Conservation (phyloP, 2,888 invertebrate genomes). For the Hylaea fasciaria region DNA sequence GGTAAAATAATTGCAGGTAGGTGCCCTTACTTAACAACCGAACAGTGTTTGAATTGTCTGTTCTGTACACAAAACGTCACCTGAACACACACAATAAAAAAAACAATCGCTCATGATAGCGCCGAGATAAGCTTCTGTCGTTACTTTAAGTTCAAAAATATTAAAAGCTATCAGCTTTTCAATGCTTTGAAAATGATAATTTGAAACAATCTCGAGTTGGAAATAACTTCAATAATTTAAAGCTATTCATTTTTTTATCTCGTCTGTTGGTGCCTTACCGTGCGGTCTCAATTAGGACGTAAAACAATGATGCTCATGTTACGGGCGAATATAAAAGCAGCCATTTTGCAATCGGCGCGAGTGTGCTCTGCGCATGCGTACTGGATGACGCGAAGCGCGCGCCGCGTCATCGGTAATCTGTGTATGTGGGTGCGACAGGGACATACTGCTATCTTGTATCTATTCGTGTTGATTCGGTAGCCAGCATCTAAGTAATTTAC, state of each 20-base stretch:
- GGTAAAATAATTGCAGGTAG: slow-evolving; percentile 27
- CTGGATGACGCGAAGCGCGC: slow-evolving; percentile 47
- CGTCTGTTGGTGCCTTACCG: slow-evolving; percentile 3
- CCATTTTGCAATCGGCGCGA: slow-evolving; percentile 64
- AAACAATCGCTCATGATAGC: slow-evolving; percentile 24
- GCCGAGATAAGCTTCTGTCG: slow-evolving; percentile 19
- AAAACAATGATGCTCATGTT: slow-evolving; percentile 46
- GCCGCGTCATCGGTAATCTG: slow-evolving; percentile 45
- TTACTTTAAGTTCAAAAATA: not conserved
- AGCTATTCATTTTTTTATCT: not conserved
- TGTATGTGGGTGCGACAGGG: slow-evolving; percentile 32
- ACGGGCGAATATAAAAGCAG: slow-evolving; percentile 53
- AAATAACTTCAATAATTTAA: not conserved
- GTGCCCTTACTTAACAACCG: slow-evolving; percentile 24
- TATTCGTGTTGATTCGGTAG: slow-evolving; percentile 23
- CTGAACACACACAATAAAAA: slow-evolving; percentile 35
- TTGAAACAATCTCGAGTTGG: not conserved
- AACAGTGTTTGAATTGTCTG: slow-evolving; percentile 31
- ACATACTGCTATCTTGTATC: slow-evolving; percentile 12
- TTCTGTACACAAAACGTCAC: slow-evolving; percentile 30
- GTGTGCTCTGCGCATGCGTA: slow-evolving; percentile 50
- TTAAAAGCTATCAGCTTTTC: not conserved
- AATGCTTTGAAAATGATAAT: not conserved
- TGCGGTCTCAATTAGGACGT: slow-evolving; percentile 24
- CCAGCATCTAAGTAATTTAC: slow-evolving; percentile 19